phyloP scores from a whole-genome alignment of 2,113 vertebrate species.

The Dolichallabes microphthalmus region DNA sequence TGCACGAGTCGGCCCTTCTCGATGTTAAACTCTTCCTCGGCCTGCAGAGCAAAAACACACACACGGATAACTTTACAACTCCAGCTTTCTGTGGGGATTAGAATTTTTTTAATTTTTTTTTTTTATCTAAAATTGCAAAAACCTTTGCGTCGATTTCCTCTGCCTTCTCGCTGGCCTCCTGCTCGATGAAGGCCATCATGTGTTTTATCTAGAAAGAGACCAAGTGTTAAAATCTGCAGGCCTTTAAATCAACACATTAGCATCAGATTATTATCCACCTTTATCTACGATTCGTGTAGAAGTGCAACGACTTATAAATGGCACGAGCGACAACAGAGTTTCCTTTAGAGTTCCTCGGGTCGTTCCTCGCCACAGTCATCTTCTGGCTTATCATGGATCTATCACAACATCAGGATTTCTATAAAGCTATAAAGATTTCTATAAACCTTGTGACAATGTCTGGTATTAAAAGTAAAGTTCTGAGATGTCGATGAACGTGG shows the following conservation, averaged over 20 bases:
- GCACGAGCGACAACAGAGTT: neutral
- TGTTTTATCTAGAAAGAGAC: conserved; percentile 83
- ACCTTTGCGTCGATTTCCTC: conserved; percentile 99
- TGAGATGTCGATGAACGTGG: neutral
- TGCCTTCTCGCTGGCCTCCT: conserved; percentile 97
- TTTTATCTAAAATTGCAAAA: no score
- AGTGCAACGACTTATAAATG: neutral
- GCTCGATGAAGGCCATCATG: conserved; percentile 99
- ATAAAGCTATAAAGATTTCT: neutral
- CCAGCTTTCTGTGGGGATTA: neutral
- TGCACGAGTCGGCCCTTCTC: conserved; percentile 97
- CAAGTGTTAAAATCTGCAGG: neutral
- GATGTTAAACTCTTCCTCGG: conserved; percentile 98
- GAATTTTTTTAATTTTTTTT: no score
- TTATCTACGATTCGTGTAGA: neutral
- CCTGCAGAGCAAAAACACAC: conserved; percentile 67
- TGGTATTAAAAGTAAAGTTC: neutral
- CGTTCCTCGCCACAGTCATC: neutral
- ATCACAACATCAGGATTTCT: neutral
- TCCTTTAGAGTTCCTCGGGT: neutral
- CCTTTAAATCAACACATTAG: neutral
- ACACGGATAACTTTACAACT: neutral
- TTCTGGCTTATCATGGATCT: neutral
- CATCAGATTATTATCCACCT: neutral
- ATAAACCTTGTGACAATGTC: neutral